A percentile compares a stretch with the other conserved stretches of the same genome.
phyloP scores from a whole-genome alignment of 1,140 invertebrate species.

The Parasteatoda tepidariorum region DNA sequence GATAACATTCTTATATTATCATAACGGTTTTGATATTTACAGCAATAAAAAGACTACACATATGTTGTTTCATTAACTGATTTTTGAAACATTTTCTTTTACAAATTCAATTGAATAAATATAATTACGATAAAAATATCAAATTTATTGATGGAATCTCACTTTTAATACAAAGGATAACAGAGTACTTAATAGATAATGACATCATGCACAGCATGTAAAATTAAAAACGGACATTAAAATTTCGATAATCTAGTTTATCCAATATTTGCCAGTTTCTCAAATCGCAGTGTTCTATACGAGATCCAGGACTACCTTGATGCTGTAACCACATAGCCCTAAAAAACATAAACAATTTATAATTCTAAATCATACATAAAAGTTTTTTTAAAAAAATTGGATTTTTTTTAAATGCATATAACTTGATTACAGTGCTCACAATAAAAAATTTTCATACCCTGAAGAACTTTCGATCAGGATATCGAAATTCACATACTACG shows the following conservation, averaged over 20 bases:
- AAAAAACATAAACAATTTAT: slow-evolving; percentile 63
- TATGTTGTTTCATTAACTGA: no score
- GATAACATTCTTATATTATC: no score
- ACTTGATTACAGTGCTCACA: neutral
- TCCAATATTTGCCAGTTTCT: slow-evolving; percentile 83
- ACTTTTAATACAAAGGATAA: no score
- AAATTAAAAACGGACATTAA: slow-evolving; percentile 85
- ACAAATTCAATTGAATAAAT: no score
- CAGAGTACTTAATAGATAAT: no score
- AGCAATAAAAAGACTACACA: no score
- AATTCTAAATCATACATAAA: neutral
- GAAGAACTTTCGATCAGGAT: neutral
- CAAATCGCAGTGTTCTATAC: slow-evolving; percentile 85
- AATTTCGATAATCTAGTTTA: slow-evolving; percentile 80
- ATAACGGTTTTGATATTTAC: no score
- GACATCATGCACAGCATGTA: no score
- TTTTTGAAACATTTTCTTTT: no score
- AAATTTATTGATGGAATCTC: no score
- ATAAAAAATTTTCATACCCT: neutral
- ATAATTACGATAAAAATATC: no score
- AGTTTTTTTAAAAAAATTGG: neutral
- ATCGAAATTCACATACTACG: neutral
- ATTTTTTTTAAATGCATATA: neutral
- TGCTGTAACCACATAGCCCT: slow-evolving; percentile 86
- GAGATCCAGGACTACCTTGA: slow-evolving; percentile 85